Evolutionary conservation across 2,888 invertebrate genomes (phyloP), one percentile per base, ranked within the genome.

Genomic region (Philopedon plagiatum): DNA sequence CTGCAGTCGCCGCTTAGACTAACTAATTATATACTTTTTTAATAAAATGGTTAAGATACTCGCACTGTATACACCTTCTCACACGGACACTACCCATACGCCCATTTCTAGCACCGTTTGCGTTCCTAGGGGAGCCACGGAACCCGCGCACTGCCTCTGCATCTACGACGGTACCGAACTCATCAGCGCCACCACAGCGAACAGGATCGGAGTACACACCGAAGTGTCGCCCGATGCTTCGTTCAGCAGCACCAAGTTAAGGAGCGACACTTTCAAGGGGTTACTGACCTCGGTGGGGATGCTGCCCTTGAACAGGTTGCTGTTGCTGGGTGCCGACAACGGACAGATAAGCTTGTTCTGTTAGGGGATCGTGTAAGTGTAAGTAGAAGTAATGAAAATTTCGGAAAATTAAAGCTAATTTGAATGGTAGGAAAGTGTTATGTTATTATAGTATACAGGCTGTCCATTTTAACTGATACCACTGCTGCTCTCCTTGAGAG

Each of bases 291-390:
- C 95, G 49, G 92, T 98, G 91, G 90, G 94, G 0, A 91, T 97
- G 44, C 86, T 99, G 77, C 97, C 98, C 1, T 87, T 97, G 4
- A 99, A 99, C 85, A 90, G 96, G 80, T 88, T 97, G 68, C 87
- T 99, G 65, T 87, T 99, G 19, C 87, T 98, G 21, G 99, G 98
- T 9, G 94, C 97, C 44, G 98, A 98, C 82, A 95, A 94, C 80
- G 99, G 99, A 15, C 91, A 90, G 77, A 94, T 96, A 76, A 92
- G 90, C 76, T 86, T 96, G 72, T 87, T 96, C 44, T 95, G 95
- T 88, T 95, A 88, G 89, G 13, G n/a, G n/a, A n/a, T n/a, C n/a
- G n/a, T n/a, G n/a, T n/a, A n/a, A n/a, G n/a, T n/a, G n/a, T n/a
- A n/a, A n/a, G n/a, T n/a, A n/a, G n/a, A n/a, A n/a, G n/a, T n/a